Evolutionary conservation across 2,888 invertebrate genomes (phyloP), one percentile per base, ranked within the genome.

Genomic region (Drosophila planitibia): DNA sequence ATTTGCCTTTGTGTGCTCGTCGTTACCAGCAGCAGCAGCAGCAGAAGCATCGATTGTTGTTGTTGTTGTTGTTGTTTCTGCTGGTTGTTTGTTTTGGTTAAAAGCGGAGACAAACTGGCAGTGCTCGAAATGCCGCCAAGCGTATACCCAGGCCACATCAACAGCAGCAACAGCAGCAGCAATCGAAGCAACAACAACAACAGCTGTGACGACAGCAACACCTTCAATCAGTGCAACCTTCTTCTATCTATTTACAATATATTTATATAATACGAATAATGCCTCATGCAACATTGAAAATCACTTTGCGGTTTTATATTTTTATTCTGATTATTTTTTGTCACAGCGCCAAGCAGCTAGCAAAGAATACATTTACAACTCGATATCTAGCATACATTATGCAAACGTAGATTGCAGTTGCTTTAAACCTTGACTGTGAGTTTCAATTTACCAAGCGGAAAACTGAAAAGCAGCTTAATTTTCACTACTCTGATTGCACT

Each of bases 61-160:
- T 72, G 74, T 65, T 79, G 76, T 73, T 72, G 63, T 59, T 76
- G 72, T 53, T 73, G 63, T 25, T 69, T 69, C 41, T 70, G 63
- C 59, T 79, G 71, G 41, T 83, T 83, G 83, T 81, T 83, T 83
- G 76, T 69, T 77, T 79, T 82, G 74, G 71, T 81, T 77, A 78
- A 81, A 84, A 82, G 75, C 84, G 75, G 82, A 86, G 89, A 86
- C 89, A 89, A 89, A 74, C 84, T 83, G 90, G 90, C 90, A 85
- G 76, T 76, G 75, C 70, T 75, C 70, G 77, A 75, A 71, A 74
- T 70, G 63, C 63, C 66, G 74, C 81, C 73, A 77, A 76, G 69
- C 76, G 61, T 49, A 62, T 49, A 65, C 60, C 78, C 76, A 79
- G 54, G 22, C 22, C 16, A 25, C 53, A 77, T 54, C 79, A 73